Evolutionary conservation across 2,888 invertebrate genomes (phyloP).

Genomic region (Lepidocyrtoides sp.): DNA sequence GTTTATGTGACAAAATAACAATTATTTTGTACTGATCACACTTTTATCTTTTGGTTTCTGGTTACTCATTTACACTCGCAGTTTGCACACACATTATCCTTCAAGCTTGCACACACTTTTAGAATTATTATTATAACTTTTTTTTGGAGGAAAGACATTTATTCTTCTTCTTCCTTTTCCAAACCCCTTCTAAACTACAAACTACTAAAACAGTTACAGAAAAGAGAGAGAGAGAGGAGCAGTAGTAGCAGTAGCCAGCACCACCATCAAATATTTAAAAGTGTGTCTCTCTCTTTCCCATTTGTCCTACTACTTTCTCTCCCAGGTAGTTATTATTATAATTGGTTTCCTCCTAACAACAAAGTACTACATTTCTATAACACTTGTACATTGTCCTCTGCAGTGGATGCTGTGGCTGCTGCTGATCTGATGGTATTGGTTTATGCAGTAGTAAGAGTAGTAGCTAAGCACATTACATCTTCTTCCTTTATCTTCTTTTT

Average conservation of each 20-base stretch:
- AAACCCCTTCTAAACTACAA: not conserved
- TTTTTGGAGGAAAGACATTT: not conserved
- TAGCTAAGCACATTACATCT: not conserved
- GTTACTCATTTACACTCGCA: too few species aligned
- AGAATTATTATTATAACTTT: too few species aligned
- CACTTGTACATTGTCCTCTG: not conserved
- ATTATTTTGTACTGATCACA: not conserved
- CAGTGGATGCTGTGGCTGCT: not conserved
- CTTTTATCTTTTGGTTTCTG: too few species aligned
- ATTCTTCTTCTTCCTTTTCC: not conserved
- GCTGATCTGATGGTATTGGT: too few species aligned
- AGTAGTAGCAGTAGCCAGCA: not conserved
- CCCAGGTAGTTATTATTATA: not conserved
- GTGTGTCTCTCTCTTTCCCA: not conserved
- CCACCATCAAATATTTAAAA: conserved; percentile 23
- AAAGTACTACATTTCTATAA: not conserved
- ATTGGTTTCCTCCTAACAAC: not conserved
- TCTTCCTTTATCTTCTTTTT: not conserved
- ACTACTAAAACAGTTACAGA: not conserved
- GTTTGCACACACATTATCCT: not conserved
- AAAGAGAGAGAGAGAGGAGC: too few species aligned
- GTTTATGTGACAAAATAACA: not conserved
- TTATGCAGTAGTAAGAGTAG: not conserved
- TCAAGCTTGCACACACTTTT: not conserved
- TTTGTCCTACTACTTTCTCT: not conserved